Base-by-base conservation (phyloP, 2,888 invertebrate genomes). In the Zaprionus bogoriensis region DNA sequence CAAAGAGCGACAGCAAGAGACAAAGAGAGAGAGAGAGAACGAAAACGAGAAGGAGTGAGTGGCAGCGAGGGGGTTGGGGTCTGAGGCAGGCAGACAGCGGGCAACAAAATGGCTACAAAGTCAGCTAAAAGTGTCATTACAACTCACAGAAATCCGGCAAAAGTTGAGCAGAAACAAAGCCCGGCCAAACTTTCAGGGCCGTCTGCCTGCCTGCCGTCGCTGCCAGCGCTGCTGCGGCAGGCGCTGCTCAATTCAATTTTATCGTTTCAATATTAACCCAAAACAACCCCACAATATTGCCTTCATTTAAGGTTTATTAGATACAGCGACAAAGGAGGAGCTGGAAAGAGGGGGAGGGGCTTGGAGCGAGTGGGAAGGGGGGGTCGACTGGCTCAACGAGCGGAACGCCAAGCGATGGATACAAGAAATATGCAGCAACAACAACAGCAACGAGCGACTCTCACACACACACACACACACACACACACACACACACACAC, bases 271-370 rank as follows among this genome's bases (percentile, higher is more conserved):
- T 82, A 88, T 88, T 87, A 87, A 89, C 89, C 89, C 87, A 87
- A 88, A 89, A 89, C 78, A 88, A 81, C 87, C 87, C 88, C 89
- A 84, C 87, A 89, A 88, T 87, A 88, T 88, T 88, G 89, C 87
- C 87, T 86, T 86, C 88, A 88, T 89, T 88, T 89, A 89, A 88
- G 88, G 89, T 89, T 89, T 88, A 88, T 89, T 88, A 87, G 86
- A 85, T 77, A 73, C 77, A 74, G 71, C 80, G 84, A 77, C 73
- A 72, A 62, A 54, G 46, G 30, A 30, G 36, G 44, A 45, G 48
- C 59, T 20, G 48, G 53, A 45, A 44, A 46, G 12, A 41, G 51
- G 22, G 20, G 17, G 22, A 25, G 9, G 32, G 9, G 2, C n/a
- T 46, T 20, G 5, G n/a, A 23, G 39, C 23, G 32, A n/a, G 2